Evolutionary conservation across 2,113 vertebrate species (phyloP).

Genomic region (Meles meles): DNA sequence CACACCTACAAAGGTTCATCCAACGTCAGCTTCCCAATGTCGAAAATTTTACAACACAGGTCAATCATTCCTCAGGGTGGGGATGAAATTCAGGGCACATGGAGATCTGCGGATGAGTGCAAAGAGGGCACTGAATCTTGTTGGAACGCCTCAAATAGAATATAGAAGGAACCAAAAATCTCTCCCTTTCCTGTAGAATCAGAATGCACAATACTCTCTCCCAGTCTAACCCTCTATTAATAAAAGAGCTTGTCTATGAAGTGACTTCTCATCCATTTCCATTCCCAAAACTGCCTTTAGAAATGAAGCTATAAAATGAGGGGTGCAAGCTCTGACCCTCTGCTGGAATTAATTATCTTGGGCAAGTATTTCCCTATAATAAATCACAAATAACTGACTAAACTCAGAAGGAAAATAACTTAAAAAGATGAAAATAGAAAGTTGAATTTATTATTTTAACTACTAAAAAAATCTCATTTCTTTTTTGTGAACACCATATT

Average conservation of each 20-base stretch:
- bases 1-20: not conserved
- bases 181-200: not conserved
- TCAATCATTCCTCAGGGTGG: not conserved
- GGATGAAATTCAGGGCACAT: not conserved
- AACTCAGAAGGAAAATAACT: slow-evolving; percentile 31
- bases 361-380: slow-evolving; percentile 23
- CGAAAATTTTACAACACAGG: not conserved
- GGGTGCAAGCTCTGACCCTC: not conserved
- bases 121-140: not conserved
- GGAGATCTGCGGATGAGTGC: not conserved
- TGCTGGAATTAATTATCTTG: slow-evolving; percentile 15
- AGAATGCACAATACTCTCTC: not conserved
- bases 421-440: not conserved
- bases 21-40: not conserved
- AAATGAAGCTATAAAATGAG: not conserved
- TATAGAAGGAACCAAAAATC: not conserved
- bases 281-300: slow-evolving; percentile 24
- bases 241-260: not conserved
- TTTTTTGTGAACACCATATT: slow-evolving; percentile 27
- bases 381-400: slow-evolving; percentile 56
- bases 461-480: not conserved
- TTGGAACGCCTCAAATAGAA: not conserved
- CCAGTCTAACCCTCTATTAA: not conserved
- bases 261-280: not conserved
- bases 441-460: slow-evolving; percentile 33